phyloP scores from a whole-genome alignment of 2,888 invertebrate species.

The Emmelina monodactyla region DNA sequence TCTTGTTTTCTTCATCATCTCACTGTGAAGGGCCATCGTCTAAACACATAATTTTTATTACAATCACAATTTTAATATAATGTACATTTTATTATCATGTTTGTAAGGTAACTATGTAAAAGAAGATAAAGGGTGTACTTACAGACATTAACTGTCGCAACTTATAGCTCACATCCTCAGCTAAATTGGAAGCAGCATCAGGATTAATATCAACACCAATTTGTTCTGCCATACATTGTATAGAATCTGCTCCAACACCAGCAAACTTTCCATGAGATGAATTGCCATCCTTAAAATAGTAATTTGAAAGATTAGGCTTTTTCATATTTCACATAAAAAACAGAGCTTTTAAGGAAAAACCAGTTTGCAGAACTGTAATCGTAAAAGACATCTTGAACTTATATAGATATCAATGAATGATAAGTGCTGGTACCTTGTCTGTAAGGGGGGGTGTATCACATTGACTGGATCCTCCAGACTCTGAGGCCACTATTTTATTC shows the following conservation, averaged over 20 bases:
- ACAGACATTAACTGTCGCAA: conserved; percentile 57
- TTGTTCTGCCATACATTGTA: conserved; percentile 55
- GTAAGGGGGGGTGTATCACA: conserved; percentile 54
- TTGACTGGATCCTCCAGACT: conserved; percentile 57
- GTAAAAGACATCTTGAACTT: background rate
- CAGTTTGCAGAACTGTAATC: too few species aligned
- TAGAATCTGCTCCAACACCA: conserved; percentile 49
- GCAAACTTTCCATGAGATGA: conserved; percentile 53
- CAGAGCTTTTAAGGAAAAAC: too few species aligned
- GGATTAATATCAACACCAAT: conserved; percentile 39
- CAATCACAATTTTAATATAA: too few species aligned
- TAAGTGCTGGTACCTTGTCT: conserved; percentile 41
- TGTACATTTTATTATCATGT: too few species aligned
- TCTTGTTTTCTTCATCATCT: conserved; percentile 49
- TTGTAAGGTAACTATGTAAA: too few species aligned
- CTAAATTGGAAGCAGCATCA: conserved; percentile 51
- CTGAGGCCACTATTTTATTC: conserved; percentile 46
- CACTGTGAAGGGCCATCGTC: conserved; percentile 54
- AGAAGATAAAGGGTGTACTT: conserved; percentile 20
- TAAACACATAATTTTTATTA: conserved; percentile 25
- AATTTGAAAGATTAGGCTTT: too few species aligned
- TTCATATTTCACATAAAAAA: too few species aligned
- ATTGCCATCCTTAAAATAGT: conserved; percentile 34
- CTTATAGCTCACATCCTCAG: conserved; percentile 62
- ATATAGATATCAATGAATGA: conserved; percentile 1